phyloP scores from a whole-genome alignment of 2,888 invertebrate species.

The Miltochrista miniata region DNA sequence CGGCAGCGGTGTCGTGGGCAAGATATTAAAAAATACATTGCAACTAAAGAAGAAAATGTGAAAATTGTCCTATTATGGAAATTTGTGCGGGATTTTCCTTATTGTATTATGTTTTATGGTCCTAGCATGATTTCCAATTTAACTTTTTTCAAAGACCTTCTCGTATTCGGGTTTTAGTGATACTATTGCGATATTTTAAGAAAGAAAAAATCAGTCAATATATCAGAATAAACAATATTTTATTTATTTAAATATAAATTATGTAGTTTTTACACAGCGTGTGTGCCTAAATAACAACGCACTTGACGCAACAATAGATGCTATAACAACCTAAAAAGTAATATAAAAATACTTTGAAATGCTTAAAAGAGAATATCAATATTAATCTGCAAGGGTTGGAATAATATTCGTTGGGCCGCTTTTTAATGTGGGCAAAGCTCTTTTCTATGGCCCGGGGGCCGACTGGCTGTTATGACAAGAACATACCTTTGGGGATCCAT shows the following conservation, averaged over 20 bases:
- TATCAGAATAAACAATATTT: no score
- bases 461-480: constrained; percentile 29
- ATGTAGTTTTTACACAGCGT: no score
- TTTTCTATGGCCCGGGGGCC: constrained; percentile 29
- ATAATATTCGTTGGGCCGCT: constrained; percentile 54
- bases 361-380: constrained; percentile 50
- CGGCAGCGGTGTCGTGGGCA: constrained; percentile 11
- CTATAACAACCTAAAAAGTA: constrained; percentile 32
- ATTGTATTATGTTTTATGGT: no score
- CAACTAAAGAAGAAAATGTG: no score
- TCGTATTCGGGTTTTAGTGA: no score
- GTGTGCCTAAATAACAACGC: background rate
- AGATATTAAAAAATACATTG: constrained; percentile 9
- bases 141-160: no score
- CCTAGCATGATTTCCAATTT: no score
- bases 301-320: background rate
- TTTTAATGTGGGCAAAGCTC: constrained; percentile 40
- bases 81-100: no score
- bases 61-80: no score
- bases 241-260: no score
- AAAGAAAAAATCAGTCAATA: no score
- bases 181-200: no score
- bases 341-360: constrained; percentile 55
- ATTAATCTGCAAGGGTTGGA: constrained; percentile 62
- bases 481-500: background rate